Base-by-base conservation (phyloP, 2,113 vertebrate genomes). In the Enhydra lutris region DNA sequence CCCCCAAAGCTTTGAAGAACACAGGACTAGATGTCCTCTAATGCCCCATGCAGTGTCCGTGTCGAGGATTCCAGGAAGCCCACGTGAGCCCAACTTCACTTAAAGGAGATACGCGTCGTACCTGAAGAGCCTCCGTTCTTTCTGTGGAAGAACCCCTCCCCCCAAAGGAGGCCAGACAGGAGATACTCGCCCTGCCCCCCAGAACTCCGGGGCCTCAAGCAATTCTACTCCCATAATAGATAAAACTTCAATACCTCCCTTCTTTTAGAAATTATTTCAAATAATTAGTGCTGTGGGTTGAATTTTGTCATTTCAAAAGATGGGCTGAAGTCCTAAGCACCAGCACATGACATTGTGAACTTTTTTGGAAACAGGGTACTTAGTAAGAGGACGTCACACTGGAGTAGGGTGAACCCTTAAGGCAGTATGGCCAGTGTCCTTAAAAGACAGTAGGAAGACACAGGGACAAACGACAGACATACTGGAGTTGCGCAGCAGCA, bases 191-290 rank as follows among this genome's bases (percentile, higher is more conserved):
- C 9, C 21, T 0, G 26, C 10, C 3, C 29, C 73, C 21, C 42
- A 67, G 42, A 6, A 65, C 17, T 74, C 57, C 5, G 61, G 3
- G 29, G 1, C 1, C 74, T 91, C 34, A 90, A 92, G 20, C 36
- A 92, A 63, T 80, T 91, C 4, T 45, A 24, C 21, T 94, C 47
- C 10, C 9, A 14, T 47, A 63, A 36, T 5, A 73, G n/a, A 47
- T 50, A 26, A 81, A 76, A 36, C 24, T 85, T 24, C 90, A 29
- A 21, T 9, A 79, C 15, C 42, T 65, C 14, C 61, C 15, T 23
- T 52, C n/a, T 81, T 89, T 42, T 24, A 95, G 86, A 61, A 65
- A 73, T 45, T 57, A 76, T 73, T 96, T 83, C 20, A 92, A 71
- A 67, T 36, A 85, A 91, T 89, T 55, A 10, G 5, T 65, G 6